Evolutionary conservation across 2,888 invertebrate species (phyloP), one percentile per base, ranked within the genome.

Genomic region (Drosophila anomalipes): DNA sequence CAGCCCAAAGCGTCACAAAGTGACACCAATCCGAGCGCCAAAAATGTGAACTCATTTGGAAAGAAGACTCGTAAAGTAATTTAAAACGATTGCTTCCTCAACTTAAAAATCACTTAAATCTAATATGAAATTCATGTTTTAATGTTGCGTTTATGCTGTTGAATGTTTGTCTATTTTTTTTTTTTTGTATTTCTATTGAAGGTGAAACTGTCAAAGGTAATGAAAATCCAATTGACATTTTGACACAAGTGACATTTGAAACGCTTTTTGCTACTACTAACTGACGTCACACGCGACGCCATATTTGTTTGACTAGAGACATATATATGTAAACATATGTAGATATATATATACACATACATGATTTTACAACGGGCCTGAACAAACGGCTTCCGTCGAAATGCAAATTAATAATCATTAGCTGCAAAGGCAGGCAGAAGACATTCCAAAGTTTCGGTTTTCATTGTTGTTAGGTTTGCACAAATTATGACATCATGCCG

Each of bases 401-500:
- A 82, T 84, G 80, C 72, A 84, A 79, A 82, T 82, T 74, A 84
- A 70, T 70, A 78, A 75, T 75, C 70, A 69, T 78, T 70, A 75
- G 74, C 70, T 74, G 74, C 65, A 77, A 65, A 63, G 51, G 59
- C 66, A 41, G 63, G 47, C 47, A 26, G 26, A 72, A 73, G 78
- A 77, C 68, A 77, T 73, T 77, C 68, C 78, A 69, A 77, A 65
- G 58, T 63, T 77, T 74, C 47, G 61, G 54, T 51, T 54, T 73
- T 35, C 57, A 67, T 51, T 68, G 60, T 63, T 65, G 47, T 54
- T 68, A 41, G 67, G 59, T 70, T 79, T 78, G 68, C 87, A 80
- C 70, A 84, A 74, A 75, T 83, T 68, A 86, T 84, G 83, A 84
- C 87, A 84, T 84, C 83, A 84, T 84, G 80, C 70, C 68, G 72